Conservation (phyloP, 2,113 vertebrate genomes). For the Pimephales promelas region DNA sequence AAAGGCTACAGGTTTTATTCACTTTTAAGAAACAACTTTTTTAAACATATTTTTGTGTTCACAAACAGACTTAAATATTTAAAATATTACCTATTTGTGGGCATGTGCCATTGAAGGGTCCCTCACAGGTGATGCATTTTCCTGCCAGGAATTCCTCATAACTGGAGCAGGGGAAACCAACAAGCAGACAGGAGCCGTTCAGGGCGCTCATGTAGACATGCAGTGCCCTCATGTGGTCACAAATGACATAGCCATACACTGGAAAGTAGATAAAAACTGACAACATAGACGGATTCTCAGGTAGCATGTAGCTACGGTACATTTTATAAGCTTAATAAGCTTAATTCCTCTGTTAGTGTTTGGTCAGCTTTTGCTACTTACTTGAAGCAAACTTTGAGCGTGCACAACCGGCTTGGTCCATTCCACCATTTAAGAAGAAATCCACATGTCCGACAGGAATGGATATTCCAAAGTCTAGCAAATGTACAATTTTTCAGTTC, state of each 20-base stretch:
- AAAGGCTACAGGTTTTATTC: too few species aligned
- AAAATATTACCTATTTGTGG: conserved; percentile 83
- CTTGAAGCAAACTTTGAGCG: conserved; percentile 71
- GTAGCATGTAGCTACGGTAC: background rate
- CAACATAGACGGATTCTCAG: conserved; percentile 60
- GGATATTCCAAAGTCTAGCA: conserved; percentile 90
- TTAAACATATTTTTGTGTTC: background rate
- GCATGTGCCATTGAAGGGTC: conserved; percentile 77
- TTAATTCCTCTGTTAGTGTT: background rate
- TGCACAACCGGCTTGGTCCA: conserved; percentile 89
- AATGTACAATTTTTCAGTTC: background rate
- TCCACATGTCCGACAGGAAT: conserved; percentile 94
- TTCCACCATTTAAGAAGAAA: conserved; percentile 92
- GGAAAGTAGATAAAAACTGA: conserved; percentile 70
- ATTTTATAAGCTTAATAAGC: background rate
- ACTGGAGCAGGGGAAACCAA: conserved; percentile 84
- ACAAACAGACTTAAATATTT: background rate
- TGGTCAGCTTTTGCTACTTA: conserved; percentile 57
- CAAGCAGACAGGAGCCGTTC: conserved; percentile 76
- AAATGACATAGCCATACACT: conserved; percentile 91
- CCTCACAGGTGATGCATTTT: conserved; percentile 79
- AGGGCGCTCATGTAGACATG: conserved; percentile 88
- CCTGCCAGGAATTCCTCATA: conserved; percentile 85
- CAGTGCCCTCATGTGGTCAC: conserved; percentile 96
- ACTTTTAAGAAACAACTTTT: background rate